Conservation (phyloP, 2,797 vertebrate genomes). For the Orestias chungarensis region DNA sequence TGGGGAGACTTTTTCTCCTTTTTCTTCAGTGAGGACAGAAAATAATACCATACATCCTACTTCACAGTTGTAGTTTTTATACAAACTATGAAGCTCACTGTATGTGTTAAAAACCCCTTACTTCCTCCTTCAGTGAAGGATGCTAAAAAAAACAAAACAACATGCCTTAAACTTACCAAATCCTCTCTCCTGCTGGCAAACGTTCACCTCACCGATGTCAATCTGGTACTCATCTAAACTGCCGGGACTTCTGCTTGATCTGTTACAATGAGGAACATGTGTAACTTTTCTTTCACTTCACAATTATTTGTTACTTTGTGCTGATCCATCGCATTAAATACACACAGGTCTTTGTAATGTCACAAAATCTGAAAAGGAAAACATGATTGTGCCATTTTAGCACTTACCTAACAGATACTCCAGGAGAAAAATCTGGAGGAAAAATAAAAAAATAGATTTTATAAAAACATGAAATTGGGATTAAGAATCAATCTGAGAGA, state of each 20-base stretch:
- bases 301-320: background rate
- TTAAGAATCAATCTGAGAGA: background rate
- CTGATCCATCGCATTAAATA: background rate
- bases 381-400: constrained; percentile 1
- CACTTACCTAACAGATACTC: constrained; percentile 80
- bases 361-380: background rate
- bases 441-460: constrained; percentile 2
- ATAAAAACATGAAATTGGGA: constrained; percentile 24
- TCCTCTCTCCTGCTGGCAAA: constrained; percentile 80
- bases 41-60: background rate
- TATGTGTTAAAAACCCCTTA: background rate
- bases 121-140: background rate
- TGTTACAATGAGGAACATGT: background rate
- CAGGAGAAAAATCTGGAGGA: constrained; percentile 80
- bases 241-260: constrained; percentile 80
- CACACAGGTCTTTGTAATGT: background rate
- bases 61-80: background rate
- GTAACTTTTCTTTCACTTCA: background rate
- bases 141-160: background rate
- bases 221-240: constrained; percentile 82
- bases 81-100: background rate
- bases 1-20: background rate
- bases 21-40: background rate
- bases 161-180: constrained; percentile 76
- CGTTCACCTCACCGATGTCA: constrained; percentile 75